These are phyloP conservation scores for Clarias macrocephalus DNA, from an alignment of 2,113 vertebrate species.

Conservation along the genomic window DNA sequence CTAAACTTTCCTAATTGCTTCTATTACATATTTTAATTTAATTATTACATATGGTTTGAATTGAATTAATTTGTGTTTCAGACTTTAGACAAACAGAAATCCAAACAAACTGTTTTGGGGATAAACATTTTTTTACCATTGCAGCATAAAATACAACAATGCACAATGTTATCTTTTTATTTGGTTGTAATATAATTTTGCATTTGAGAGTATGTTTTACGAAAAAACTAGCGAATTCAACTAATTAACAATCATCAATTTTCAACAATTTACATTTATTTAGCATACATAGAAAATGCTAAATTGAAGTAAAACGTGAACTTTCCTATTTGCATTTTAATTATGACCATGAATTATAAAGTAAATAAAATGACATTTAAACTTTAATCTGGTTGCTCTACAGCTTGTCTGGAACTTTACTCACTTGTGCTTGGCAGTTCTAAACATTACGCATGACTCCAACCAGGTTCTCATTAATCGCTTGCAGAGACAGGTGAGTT, in stretches of 20 bases:
- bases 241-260: background rate
- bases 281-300: background rate
- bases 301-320: background rate
- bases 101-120: background rate
- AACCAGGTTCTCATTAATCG: slow-evolving; percentile 84
- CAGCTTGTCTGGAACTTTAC: slow-evolving; percentile 80
- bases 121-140: background rate
- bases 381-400: slow-evolving; percentile 17
- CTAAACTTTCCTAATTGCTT: background rate
- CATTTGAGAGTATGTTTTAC: background rate
- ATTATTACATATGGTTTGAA: background rate
- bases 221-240: background rate
- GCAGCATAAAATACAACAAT: background rate
- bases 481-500: slow-evolving; percentile 84
- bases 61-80: background rate
- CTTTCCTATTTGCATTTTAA: background rate
- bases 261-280: background rate
- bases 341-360: background rate
- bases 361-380: background rate
- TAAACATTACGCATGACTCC: slow-evolving; percentile 85
- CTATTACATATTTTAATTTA: background rate
- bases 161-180: background rate
- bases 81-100: background rate
- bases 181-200: background rate
- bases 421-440: slow-evolving; percentile 81